Evolutionary conservation across 2,113 vertebrate genomes (phyloP), one percentile per base, ranked within the genome.

Genomic region (Fulica atra): DNA sequence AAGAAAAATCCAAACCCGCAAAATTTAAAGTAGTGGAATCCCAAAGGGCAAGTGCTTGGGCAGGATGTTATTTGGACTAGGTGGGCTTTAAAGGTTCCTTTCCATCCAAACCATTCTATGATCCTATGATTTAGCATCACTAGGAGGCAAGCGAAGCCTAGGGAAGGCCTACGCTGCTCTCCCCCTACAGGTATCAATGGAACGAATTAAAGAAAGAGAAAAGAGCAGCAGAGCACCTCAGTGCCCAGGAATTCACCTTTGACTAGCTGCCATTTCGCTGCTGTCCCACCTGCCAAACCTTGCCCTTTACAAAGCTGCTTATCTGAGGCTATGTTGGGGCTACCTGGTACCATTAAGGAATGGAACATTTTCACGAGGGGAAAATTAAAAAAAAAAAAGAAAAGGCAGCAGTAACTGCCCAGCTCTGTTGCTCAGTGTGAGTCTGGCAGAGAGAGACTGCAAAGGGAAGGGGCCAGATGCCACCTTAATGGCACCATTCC

Each of bases 231-330:
- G 33, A 88, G 26, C 60, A 78, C 48, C 42, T 87, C 35, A 16
- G 64, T 44, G 35, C 69, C 44, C 65, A 65, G 59, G 56, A 81
- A 48, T 64, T 76, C 81, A 80, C 89, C 81, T 87, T 63, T 91
- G 66, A 69, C 68, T 83, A 28, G 44, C 31, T 93, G 92, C 79
- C 88, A 80, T 93, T 94, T 94, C 73, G 42, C 91, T 88, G 71
- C 70, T 83, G 50, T 80, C 76, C 54, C 79, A 92, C 54, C 86
- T 95, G 80, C 56, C 68, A 92, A 50, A 77, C 36, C 2, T 4
- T 77, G 64, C 60, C 72, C 72, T 93, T 88, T 83, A 36, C 68
- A 81, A 51, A 81, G 42, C 60, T 70, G 54, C 42, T 88, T 86
- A 70, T 81, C 56, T 83, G 36, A 70, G 31, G 13, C 28, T 90